Evolutionary conservation across 2,113 vertebrate genomes (phyloP).

Genomic region (Carassius auratus): DNA sequence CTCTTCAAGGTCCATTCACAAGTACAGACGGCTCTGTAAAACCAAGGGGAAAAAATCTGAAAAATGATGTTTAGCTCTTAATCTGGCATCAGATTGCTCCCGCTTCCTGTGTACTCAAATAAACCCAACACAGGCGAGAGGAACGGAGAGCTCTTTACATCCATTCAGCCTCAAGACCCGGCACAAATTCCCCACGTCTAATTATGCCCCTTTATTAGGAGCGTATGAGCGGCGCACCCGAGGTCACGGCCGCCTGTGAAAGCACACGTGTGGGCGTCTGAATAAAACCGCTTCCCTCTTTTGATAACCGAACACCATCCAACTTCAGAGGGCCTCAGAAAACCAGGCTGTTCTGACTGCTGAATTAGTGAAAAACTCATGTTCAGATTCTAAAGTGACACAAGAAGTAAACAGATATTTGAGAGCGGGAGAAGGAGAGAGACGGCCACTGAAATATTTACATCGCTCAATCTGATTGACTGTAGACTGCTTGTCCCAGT

Average conservation of each 20-base stretch:
- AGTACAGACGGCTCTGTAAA: neutral
- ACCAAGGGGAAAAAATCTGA: neutral
- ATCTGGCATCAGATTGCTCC: neutral
- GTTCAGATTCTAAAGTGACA: neutral
- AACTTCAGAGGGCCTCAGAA: neutral
- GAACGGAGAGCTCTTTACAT: neutral
- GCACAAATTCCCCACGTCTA: neutral
- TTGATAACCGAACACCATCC: neutral
- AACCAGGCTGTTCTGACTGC: neutral
- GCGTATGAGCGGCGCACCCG: neutral
- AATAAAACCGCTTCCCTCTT: neutral
- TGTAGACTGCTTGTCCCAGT: neutral
- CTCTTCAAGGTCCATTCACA: neutral
- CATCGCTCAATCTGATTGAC: slow-evolving; percentile 14
- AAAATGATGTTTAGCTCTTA: neutral
- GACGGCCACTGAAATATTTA: slow-evolving; percentile 37
- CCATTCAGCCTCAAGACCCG: neutral
- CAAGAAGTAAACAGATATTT: neutral
- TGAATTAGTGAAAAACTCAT: neutral
- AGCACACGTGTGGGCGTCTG: neutral
- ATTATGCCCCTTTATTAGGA: neutral
- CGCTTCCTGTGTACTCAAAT: neutral
- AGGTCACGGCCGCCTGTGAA: neutral
- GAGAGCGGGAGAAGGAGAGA: neutral
- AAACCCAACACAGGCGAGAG: too few relatives aligned